Evolutionary conservation across 1,140 invertebrate species (phyloP), one percentile per base, ranked within the genome.

Genomic region (Geopemphigus sp.): DNA sequence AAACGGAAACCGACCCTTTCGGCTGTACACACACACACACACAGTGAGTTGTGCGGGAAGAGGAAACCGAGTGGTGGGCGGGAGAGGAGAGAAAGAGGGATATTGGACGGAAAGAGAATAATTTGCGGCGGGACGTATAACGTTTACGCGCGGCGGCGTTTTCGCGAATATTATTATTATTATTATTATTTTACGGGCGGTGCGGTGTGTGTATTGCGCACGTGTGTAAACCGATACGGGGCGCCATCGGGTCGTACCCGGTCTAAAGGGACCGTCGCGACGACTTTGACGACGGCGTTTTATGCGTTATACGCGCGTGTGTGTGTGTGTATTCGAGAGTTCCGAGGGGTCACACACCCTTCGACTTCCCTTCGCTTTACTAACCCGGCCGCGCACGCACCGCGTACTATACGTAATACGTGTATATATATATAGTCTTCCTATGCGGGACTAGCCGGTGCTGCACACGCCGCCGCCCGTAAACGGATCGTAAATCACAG

Each of bases 401-500:
- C n/a, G n/a, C n/a, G n/a, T n/a, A n/a, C n/a, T n/a, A n/a, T n/a
- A n/a, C n/a, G n/a, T n/a, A n/a, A n/a, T n/a, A n/a, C n/a, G n/a
- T n/a, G n/a, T n/a, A n/a, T n/a, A n/a, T n/a, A n/a, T n/a, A n/a
- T n/a, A n/a, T n/a, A n/a, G n/a, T 64, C 64, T 68, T 68, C 32
- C 64, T 68, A 39, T 68, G 32, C 64, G 32, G 39, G 24, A n/a
- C 15, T 5, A 70, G 0, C 32, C 11, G 8, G 2, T 14, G n/a
- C 5, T 5, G 19, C 64, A 15, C 32, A 8, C 10, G 29, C 64
- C 64, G 47, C 19, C 68, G 68, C 0, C 50, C 26, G 53, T 45
- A 76, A 76, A 76, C 56, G 73, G 73, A 76, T 57, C 73, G 54
- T 76, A 76, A 76, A 76, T 76, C 73, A 76, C 73, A 76, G 73